Evolutionary conservation across 2,797 vertebrate species (phyloP), one percentile per base, ranked within the genome.

Genomic region (Cyclopterus lumpus): DNA sequence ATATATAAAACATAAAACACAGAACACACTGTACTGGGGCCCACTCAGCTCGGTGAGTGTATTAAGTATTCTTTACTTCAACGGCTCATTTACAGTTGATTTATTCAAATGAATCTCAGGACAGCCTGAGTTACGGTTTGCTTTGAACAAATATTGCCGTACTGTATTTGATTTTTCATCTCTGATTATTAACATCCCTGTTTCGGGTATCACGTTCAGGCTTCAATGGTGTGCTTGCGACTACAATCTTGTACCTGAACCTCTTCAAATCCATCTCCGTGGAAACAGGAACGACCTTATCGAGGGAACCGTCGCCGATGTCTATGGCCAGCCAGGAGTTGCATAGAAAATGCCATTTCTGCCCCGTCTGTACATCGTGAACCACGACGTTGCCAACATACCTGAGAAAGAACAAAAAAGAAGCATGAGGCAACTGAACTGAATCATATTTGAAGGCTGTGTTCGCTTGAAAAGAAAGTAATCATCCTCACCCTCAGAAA

Each of bases 311-410:
- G 30, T 97, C 96, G 34, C 93, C 96, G 1, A 96, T 85, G 65
- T 97, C 93, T 40, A 96, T 55, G 6, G 96, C 94, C 63, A 99
- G 88, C 97, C 98, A 99, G 0, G 96, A 97, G 80, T 95, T 97
- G 85, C 97, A 99, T 8, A 98, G 93, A 86, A 98, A 97, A 73
- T 96, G 89, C 96, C 96, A 97, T 77, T 95, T 97, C 80, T 91
- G 88, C 74, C 95, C 93, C 3, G 88, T 91, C 18, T 93, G 95
- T 62, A 97, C 69, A 68, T 99, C 97, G 20, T 97, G 95, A 63
- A 98, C 95, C 80, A 95, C 76, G 8, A 97, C 91, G 51, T 92
- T 94, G 73, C 96, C 96, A 34, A 99, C 92, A 5, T 96, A 99
- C 97, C 97, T 99, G 86, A 71, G 16, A 63, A 22, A 78, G 71